These are phyloP conservation scores for Xyliphius kryptos DNA, from an alignment of 2,113 vertebrate species.

Conservation along the genomic window DNA sequence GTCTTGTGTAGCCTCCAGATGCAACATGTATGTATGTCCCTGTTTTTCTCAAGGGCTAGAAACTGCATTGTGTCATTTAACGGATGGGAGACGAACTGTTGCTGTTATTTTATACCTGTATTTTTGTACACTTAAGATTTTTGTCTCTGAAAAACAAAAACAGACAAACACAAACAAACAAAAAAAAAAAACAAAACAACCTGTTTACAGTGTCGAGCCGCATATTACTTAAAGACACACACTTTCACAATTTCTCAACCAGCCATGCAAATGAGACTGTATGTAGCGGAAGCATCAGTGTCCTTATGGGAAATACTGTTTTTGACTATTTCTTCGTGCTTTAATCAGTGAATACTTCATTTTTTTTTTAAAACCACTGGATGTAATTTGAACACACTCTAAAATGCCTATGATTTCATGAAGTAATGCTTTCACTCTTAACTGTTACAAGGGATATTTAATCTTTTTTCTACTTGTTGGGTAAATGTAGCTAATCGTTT, in stretches of 20 bases:
- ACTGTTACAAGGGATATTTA: conserved; percentile 98
- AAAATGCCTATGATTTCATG: conserved; percentile 97
- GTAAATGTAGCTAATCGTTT: conserved; percentile 98
- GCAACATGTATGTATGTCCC: conserved; percentile 93
- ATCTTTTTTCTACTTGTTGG: conserved; percentile 98
- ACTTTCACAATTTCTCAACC: conserved; percentile 73
- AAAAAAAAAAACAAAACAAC: conserved; percentile 89
- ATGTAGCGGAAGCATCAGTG: conserved; percentile 39
- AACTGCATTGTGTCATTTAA: conserved; percentile 59
- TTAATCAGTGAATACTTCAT: conserved; percentile 79
- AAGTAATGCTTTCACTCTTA: conserved; percentile 94
- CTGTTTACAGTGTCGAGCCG: conserved; percentile 92
- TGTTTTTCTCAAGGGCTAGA: conserved; percentile 99
- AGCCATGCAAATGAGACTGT: conserved; percentile 55
- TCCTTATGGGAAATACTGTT: conserved; percentile 61
- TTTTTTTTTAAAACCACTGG: conserved; percentile 91
- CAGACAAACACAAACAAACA: too few species aligned
- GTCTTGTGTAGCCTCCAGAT: conserved; percentile 71
- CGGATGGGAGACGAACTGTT: conserved; percentile 92
- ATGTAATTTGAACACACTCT: conserved; percentile 90
- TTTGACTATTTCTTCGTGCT: conserved; percentile 86
- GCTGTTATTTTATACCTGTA: conserved; percentile 99
- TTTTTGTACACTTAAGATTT: conserved; percentile 99
- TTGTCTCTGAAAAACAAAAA: too few species aligned
- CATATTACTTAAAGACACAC: conserved; percentile 98